Evolutionary conservation across 2,797 vertebrate species (phyloP).

Genomic region (Phoebastria nigripes): DNA sequence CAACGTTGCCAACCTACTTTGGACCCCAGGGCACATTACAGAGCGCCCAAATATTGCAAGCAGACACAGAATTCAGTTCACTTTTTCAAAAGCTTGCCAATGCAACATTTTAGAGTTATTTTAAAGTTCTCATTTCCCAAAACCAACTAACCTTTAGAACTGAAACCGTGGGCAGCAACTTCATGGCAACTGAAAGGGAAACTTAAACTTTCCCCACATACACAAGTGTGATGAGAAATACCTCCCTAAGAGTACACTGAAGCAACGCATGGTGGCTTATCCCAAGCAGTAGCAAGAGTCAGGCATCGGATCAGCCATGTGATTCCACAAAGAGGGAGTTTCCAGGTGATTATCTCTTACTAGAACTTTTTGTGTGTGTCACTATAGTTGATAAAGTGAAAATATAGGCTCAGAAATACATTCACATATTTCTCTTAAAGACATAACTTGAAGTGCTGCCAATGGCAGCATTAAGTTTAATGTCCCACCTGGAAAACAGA

Average conservation of each 20-base stretch:
- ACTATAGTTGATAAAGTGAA: background rate
- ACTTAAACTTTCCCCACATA: background rate
- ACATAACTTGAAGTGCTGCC: background rate
- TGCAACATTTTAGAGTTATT: background rate
- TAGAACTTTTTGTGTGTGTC: background rate
- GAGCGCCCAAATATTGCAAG: background rate
- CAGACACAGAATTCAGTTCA: background rate
- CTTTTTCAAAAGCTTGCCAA: background rate
- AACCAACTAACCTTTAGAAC: background rate
- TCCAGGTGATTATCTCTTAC: background rate
- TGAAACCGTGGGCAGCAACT: background rate
- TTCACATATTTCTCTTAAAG: background rate
- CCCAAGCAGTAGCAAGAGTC: background rate
- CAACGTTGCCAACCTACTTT: accelerated
- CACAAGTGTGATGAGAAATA: background rate
- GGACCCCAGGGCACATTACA: background rate
- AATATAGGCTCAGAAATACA: background rate
- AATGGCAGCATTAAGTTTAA: background rate
- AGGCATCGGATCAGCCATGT: background rate
- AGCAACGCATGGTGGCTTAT: background rate
- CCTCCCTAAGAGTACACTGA: background rate
- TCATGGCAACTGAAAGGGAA: background rate
- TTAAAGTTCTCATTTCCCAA: background rate
- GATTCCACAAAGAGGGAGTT: background rate
- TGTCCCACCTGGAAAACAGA: background rate